Evolutionary conservation across 1,140 invertebrate species (phyloP), one percentile per base, ranked within the genome.

Genomic region (Pseudomyrmex gracilis): DNA sequence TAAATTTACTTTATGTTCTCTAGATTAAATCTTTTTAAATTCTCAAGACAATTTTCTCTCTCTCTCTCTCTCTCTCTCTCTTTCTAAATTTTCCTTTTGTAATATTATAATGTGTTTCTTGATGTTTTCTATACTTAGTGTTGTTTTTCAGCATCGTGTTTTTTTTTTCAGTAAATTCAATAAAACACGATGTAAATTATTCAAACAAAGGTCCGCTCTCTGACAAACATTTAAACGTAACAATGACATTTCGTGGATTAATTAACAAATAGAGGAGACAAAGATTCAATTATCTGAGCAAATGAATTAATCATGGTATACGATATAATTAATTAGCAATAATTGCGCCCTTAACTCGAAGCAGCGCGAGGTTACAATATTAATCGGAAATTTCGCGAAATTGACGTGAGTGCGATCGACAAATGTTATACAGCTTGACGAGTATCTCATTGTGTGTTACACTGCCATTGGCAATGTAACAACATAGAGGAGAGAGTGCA

Each of bases 261-360:
- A 60, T 80, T 47, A 80, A 49, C 53, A 80, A 80, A 71, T 49
- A 13, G 20, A 68, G 10, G 9, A 55, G 9, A 70, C 43, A 60
- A 68, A 57, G 47, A 58, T 68, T 58, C 10, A 55, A 57, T 78
- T 67, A 68, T 57, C 20, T n/a, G 45, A 22, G 3, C 17, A 66
- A 49, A 57, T 20, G 49, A 47, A 58, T 68, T 47, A 58, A 34
- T 34, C 34, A 34, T 34, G 7, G 34, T 15, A 3, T 17, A 58
- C 12, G 3, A 24, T 68, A 12, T 80, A 78, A 68, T 80, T 70
- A 80, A 70, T 70, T 80, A 58, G 2, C 45, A 24, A 70, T 47
- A 58, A 80, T 49, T 70, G n/a, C 9, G 5, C 1, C 20, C 34
- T 71, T 60, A 43, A 49, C 12, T 49, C n/a, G 34, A 60, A 80